Conservation (phyloP, 2,797 vertebrate genomes). For the Hyperoplus immaculatus region DNA sequence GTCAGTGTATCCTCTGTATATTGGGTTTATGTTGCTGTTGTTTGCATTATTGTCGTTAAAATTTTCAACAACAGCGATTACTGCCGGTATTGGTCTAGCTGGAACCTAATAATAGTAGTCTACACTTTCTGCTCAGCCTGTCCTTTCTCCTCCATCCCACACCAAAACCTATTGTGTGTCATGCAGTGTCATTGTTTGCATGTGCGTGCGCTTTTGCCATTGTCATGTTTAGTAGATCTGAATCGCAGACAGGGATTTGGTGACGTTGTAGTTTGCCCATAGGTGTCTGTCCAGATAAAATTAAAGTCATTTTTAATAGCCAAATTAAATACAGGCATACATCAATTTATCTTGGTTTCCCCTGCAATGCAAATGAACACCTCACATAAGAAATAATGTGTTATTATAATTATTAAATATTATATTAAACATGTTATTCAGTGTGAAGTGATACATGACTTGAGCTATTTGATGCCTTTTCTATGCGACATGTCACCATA, state of each 20-base stretch:
- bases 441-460: slow-evolving; percentile 4
- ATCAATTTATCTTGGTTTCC: too few species aligned
- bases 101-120: background rate
- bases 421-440: slow-evolving; percentile 17
- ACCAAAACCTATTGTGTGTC: slow-evolving; percentile 1
- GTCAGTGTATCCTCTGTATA: background rate
- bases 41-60: background rate
- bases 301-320: background rate
- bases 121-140: background rate
- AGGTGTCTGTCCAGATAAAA: background rate
- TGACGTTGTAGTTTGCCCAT: background rate
- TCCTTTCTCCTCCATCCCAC: background rate
- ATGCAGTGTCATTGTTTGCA: background rate
- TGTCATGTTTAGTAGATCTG: too few species aligned
- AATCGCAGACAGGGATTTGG: background rate
- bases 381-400: background rate
- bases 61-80: too few species aligned
- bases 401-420: background rate
- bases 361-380: background rate
- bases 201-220: background rate
- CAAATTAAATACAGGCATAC: background rate
- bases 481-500: background rate
- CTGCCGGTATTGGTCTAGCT: background rate
- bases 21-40: background rate
- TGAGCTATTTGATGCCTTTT: background rate